A percentile compares a stretch with the other conserved stretches of the same genome.
phyloP scores from a whole-genome alignment of 2,888 invertebrate genomes.

The Chamaedrilus cognettii region DNA sequence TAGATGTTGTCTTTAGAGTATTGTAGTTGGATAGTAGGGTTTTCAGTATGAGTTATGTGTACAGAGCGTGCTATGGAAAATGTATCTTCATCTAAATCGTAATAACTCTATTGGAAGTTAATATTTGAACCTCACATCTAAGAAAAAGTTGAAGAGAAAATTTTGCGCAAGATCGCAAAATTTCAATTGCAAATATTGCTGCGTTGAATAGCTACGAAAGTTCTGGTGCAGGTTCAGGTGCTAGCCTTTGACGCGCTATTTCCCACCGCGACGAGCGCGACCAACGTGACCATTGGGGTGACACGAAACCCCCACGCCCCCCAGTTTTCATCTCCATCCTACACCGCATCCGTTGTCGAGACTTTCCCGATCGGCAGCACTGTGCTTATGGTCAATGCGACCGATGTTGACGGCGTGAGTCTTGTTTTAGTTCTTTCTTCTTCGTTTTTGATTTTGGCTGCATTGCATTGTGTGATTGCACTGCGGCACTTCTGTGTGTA shows the following conservation, averaged over 20 bases:
- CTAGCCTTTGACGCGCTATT: constrained; percentile 43
- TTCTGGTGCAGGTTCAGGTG: constrained; percentile 38
- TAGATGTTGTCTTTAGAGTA: too few species aligned
- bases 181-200: neutral
- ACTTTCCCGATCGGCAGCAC: constrained; percentile 59
- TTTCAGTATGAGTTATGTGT: too few species aligned
- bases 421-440: neutral
- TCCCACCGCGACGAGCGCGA: constrained; percentile 36
- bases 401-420: constrained; percentile 80
- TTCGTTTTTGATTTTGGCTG: neutral
- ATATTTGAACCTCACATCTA: too few species aligned
- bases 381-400: constrained; percentile 75
- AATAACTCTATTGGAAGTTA: too few species aligned
- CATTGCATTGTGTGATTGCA: too few species aligned
- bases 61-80: too few species aligned
- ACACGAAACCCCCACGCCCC: constrained; percentile 46
- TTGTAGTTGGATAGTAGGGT: too few species aligned
- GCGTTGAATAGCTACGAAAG: neutral
- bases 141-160: too few species aligned
- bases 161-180: too few species aligned
- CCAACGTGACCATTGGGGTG: constrained; percentile 45
- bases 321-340: constrained; percentile 49
- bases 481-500: too few species aligned
- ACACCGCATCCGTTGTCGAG: constrained; percentile 39
- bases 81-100: too few species aligned